These are phyloP conservation scores for Agonopterix alstromeriana DNA, from an alignment of 2,888 invertebrate species.

Conservation along the genomic window DNA sequence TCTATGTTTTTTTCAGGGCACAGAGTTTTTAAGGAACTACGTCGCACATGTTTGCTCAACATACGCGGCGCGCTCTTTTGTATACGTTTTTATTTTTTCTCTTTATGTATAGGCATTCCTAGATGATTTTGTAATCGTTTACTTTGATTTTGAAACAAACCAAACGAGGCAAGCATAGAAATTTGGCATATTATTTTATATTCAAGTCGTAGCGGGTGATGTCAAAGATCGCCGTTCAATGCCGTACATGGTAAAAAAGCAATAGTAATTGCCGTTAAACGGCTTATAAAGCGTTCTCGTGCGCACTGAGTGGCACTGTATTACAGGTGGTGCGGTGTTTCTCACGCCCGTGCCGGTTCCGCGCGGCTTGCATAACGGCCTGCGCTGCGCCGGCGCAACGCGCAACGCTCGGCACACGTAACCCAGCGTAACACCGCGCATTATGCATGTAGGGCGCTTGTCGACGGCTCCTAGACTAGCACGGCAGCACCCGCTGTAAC, in stretches of 20 bases:
- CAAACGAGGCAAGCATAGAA: background rate
- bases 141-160: conserved; percentile 2
- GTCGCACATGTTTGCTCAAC: conserved; percentile 71
- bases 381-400: conserved; percentile 18
- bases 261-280: conserved; percentile 32
- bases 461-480: conserved; percentile 15
- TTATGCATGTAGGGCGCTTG: conserved; percentile 67
- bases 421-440: conserved; percentile 59
- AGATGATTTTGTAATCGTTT: conserved; percentile 5
- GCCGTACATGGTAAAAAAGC: conserved; percentile 12
- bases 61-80: conserved; percentile 46
- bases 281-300: conserved; percentile 33
- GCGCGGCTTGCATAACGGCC: conserved; percentile 60
- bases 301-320: conserved; percentile 23
- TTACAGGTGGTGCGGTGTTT: conserved; percentile 58
- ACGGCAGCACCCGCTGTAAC: conserved; percentile 7
- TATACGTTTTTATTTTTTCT: conserved; percentile 34
- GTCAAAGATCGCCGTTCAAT: conserved; percentile 12
- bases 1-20: conserved; percentile 48
- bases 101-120: conserved; percentile 21
- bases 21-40: conserved; percentile 65
- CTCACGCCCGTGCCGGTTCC: conserved; percentile 42
- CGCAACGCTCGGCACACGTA: conserved; percentile 43
- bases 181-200: background rate
- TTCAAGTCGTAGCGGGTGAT: conserved; percentile 19